Evolutionary conservation across 2,113 vertebrate genomes (phyloP), one percentile per base, ranked within the genome.

Genomic region (Pelodiscus sinensis): DNA sequence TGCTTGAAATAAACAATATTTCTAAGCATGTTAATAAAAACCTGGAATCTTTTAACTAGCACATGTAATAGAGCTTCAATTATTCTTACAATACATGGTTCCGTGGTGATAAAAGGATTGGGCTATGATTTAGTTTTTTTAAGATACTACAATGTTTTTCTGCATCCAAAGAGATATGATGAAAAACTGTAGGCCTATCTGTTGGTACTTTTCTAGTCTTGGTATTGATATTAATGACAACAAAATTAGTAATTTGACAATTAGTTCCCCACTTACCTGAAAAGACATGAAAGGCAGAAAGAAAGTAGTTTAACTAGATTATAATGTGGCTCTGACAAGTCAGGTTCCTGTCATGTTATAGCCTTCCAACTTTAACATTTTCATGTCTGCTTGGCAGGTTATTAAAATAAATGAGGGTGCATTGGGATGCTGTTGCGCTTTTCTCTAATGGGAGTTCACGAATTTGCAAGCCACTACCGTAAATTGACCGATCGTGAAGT

Each of bases 351-450:
- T 99, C 99, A 99, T 98, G 98, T 99, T 98, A 97, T 92, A 97
- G 98, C 97, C 98, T 98, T 98, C 98, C 96, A 98, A 98, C 98
- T 99, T 98, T 98, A 99, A 99, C 98, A 98, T 99, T 98, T 99
- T 99, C 98, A 99, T 99, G 99, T 99, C 99, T 99, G 96, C 97
- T 97, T 99, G 99, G 98, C 99, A 99, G 99, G 98, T 99, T 98
- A 99, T 99, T 99, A 99, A 99, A 99, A 99, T 99, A 99, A 99
- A 99, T 99, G 99, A 99, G 98, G 97, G 98, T 97, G 97, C 98
- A 97, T 97, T 97, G 98, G 98, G 97, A 98, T 98, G 97, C 97
- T 93, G 97, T 98, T 97, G 94, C 95, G 97, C 97, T 98, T 97
- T 92, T 97, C 97, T 97, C 98, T 99, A 99, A 99, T 98, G 98